Evolutionary conservation across 2,113 vertebrate species (phyloP), one percentile per base, ranked within the genome.

Genomic region (Elanus axillaris): DNA sequence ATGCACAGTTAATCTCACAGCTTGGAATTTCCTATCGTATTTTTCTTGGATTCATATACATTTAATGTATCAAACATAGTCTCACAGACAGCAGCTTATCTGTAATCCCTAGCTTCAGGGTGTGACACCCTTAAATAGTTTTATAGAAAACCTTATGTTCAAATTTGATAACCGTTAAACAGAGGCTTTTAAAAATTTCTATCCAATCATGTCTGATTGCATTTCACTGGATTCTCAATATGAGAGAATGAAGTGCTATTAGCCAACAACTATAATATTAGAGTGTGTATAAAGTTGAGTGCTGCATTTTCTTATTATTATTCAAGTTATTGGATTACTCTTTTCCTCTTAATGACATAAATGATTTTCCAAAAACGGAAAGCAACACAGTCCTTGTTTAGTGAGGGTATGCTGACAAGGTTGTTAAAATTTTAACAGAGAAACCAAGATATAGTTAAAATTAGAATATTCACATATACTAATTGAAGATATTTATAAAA

Each of bases 91-190:
- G 42, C 71, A 92, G 48, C 3, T 97, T 96, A 93, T 96, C 88
- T 81, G 50, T 91, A 95, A 96, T 92, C 74, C 83, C 16, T 90
- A 53, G 60, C 77, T 94, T 89, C 40, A 88, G 77, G 67, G 53
- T 93, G 82, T 91, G 81, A 94, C 74, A 86, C 55, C 88, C 48
- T 55, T 60, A 92, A 92, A 94, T 7, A 76, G 29, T 60, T 83
- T 86, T 84, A 67, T 48, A 90, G 84, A 78, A 95, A 89, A 75
- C 50, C 17, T 93, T 88, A 90, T 91, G 59, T 78, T 91, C 69
- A 93, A 73, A 96, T 94, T 93, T 90, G 80, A 95, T 94, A 96
- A 92, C 56, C 58, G 59, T 94, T 96, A 96, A 96, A 94, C 34
- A 90, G 2, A 96, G 26, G 3, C 27, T 75, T 92, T 90, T 82